phyloP scores from a whole-genome alignment of 2,113 vertebrate species.

The Mesitornis unicolor region DNA sequence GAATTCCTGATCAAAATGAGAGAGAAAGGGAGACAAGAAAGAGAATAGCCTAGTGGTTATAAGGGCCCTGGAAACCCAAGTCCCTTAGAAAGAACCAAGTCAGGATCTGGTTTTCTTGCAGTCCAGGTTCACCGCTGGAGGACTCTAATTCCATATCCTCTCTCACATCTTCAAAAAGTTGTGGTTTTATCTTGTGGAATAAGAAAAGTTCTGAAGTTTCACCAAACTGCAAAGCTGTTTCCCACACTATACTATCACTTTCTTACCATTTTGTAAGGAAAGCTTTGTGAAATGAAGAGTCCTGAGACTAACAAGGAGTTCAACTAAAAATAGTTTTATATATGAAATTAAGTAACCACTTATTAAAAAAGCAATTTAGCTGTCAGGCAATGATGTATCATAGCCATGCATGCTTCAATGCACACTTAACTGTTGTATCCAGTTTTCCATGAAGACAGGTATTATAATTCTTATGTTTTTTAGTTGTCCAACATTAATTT shows the following conservation, averaged over 20 bases:
- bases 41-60: neutral
- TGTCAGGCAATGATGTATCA: neutral
- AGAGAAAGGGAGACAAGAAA: neutral
- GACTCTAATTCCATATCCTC: neutral
- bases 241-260: neutral
- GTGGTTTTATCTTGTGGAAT: neutral
- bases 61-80: neutral
- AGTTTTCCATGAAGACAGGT: neutral
- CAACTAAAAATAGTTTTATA: neutral
- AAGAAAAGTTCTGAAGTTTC: neutral
- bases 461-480: neutral
- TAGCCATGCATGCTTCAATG: neutral
- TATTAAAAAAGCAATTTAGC: neutral
- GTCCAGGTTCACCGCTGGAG: neutral
- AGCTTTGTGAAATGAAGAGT: neutral
- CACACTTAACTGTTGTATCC: neutral
- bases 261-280: neutral
- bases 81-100: neutral
- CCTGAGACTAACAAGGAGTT: neutral
- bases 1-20: constrained; percentile 12
- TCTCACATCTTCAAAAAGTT: neutral
- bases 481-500: neutral
- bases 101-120: neutral
- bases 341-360: neutral
- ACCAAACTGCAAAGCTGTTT: neutral